Evolutionary conservation across 1,140 invertebrate genomes (phyloP), one percentile per base, ranked within the genome.

Genomic region (Archivesica marissinica): DNA sequence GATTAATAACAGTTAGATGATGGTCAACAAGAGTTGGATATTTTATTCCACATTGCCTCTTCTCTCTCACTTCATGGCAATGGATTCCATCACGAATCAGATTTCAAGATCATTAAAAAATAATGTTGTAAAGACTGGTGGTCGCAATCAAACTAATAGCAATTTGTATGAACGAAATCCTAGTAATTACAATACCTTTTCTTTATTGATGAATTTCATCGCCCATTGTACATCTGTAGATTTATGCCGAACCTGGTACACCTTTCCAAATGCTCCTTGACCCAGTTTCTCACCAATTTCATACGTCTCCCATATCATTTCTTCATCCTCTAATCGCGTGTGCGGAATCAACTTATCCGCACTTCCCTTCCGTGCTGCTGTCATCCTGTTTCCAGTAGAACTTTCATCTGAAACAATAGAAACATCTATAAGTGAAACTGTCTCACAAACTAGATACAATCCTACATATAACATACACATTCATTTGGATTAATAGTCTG

Each of bases 151-250:
- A n/a, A n/a, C n/a, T n/a, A n/a, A n/a, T n/a, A n/a, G n/a, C n/a
- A n/a, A n/a, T n/a, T n/a, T n/a, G n/a, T n/a, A n/a, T n/a, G n/a
- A n/a, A n/a, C n/a, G n/a, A n/a, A n/a, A n/a, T n/a, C n/a, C n/a
- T n/a, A n/a, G n/a, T n/a, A n/a, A n/a, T n/a, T n/a, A 52, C 17
- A 28, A 92, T 92, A 95, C 95, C 90, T 94, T 94, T 87, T 94
- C 93, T 90, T 95, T 95, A 84, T 94, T 93, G 35, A 95, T 92
- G 35, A 94, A 93, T 92, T 95, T 95, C 82, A 95, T 95, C 6
- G 95, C 95, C 94, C 94, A 95, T 41, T 89, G 84, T 66, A 90
- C 87, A 2, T 88, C 89, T 6, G 91, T 94, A 11, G 87, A 82
- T 76, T 90, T 94, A 78, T 95, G 93, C 38, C 85, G 90, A 0